A percentile compares a stretch with the other conserved stretches of the same genome.
Conservation (phyloP, 2,113 vertebrate genomes). For the Platichthys flesus region DNA sequence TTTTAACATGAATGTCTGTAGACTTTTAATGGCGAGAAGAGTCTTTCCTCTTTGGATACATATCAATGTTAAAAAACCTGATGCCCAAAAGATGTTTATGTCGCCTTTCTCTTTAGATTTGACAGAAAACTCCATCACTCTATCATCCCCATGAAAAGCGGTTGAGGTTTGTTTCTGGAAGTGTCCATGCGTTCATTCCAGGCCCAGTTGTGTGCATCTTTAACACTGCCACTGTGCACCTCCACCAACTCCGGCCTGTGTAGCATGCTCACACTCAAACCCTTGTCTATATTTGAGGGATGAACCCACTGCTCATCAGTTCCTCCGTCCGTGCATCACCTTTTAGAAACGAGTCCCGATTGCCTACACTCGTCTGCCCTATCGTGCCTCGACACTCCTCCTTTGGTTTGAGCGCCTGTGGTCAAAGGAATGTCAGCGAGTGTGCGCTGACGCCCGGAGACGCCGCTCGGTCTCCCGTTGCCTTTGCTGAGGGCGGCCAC, state of each 20-base stretch:
- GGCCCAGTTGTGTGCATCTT: neutral
- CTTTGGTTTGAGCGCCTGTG: slow-evolving; percentile 50
- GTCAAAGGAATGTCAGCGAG: slow-evolving; percentile 28
- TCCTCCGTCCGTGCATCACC: slow-evolving; percentile 17
- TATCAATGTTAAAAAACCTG: slow-evolving; percentile 18
- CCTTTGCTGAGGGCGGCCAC: slow-evolving; percentile 72
- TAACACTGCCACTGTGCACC: slow-evolving; percentile 6
- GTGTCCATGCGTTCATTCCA: neutral
- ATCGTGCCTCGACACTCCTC: slow-evolving; percentile 73
- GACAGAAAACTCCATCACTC: neutral
- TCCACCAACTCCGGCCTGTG: slow-evolving; percentile 16
- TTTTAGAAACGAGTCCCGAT: slow-evolving; percentile 46
- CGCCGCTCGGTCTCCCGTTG: slow-evolving; percentile 59
- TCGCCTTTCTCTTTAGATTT: neutral
- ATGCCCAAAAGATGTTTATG: neutral
- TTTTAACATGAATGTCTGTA: neutral
- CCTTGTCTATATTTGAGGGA: slow-evolving; percentile 1
- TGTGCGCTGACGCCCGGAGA: neutral
- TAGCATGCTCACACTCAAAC: slow-evolving; percentile 20
- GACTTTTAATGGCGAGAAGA: slow-evolving; percentile 5
- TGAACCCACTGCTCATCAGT: slow-evolving; percentile 9
- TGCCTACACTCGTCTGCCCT: slow-evolving; percentile 69
- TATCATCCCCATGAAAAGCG: neutral
- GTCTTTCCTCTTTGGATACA: slow-evolving; percentile 24
- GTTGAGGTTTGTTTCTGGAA: slow-evolving; percentile 1